These are phyloP conservation scores for Melanostigma gelatinosum DNA, from an alignment of 2,113 vertebrate species.

Conservation along the genomic window DNA sequence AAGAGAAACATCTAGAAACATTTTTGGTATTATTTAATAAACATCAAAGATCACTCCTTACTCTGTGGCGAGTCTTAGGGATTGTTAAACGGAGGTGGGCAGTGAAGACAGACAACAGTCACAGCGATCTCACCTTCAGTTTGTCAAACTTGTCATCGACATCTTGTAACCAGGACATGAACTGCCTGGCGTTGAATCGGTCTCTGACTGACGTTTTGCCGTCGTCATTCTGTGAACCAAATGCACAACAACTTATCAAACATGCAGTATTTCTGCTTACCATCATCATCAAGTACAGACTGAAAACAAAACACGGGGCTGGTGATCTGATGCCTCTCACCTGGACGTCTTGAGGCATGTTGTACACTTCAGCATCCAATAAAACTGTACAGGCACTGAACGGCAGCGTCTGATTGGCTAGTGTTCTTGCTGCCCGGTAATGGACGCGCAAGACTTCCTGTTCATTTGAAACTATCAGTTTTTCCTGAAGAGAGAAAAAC, in stretches of 20 bases:
- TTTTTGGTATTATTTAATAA: neutral
- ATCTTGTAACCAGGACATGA: conserved; percentile 99
- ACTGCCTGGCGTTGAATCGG: conserved; percentile 96
- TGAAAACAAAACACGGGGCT: neutral
- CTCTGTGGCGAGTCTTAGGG: neutral
- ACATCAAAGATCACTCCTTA: neutral
- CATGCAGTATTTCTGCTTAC: neutral
- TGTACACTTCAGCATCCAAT: conserved; percentile 97
- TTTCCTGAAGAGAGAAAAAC: conserved; percentile 85
- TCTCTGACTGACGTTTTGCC: conserved; percentile 97
- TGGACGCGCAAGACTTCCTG: conserved; percentile 98
- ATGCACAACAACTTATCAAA: conserved; percentile 8
- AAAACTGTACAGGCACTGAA: conserved; percentile 98
- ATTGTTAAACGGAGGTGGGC: neutral
- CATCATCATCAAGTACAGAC: neutral
- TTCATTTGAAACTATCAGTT: conserved; percentile 98
- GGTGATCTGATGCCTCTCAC: conserved; percentile 70
- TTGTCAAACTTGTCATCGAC: conserved; percentile 99
- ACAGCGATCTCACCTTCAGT: conserved; percentile 88
- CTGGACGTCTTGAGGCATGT: conserved; percentile 96
- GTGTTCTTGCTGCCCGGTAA: conserved; percentile 94
- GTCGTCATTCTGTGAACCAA: conserved; percentile 88
- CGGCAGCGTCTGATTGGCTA: conserved; percentile 97
- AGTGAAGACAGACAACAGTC: neutral
- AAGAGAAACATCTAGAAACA: neutral